These are phyloP conservation scores for Acanthococcus lagerstroemiae DNA, from an alignment of 2,888 invertebrate species.

Conservation along the genomic window DNA sequence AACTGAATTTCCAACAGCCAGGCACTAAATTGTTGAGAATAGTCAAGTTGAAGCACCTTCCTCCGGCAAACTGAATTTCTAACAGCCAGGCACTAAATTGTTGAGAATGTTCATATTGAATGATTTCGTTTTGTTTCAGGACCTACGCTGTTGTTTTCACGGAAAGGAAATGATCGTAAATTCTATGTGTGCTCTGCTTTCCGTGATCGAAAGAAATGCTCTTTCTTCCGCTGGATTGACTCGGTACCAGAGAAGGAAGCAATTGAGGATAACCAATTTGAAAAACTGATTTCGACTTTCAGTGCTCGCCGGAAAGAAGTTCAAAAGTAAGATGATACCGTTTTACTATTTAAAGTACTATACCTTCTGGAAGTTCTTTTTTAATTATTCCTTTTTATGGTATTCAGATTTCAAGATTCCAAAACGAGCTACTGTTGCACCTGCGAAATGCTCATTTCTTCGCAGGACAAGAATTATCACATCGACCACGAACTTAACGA, in stretches of 20 bases:
- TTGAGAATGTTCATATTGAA: not conserved
- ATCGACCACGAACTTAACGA: conserved; percentile 12
- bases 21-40: too few species aligned
- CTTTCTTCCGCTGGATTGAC: conserved; percentile 53
- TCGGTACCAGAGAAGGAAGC: conserved; percentile 44
- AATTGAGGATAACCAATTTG: conserved; percentile 32
- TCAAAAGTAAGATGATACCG: not conserved
- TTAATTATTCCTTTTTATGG: too few species aligned
- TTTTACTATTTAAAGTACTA: too few species aligned
- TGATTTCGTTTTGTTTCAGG: conserved; percentile 38
- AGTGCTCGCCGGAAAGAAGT: not conserved
- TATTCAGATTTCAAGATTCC: not conserved
- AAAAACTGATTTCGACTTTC: not conserved
- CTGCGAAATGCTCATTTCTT: conserved; percentile 24
- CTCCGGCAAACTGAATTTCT: not conserved
- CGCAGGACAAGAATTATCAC: conserved; percentile 3
- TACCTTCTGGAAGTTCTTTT: too few species aligned
- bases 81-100: not conserved
- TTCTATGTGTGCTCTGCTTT: conserved; percentile 79
- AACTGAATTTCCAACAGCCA: not conserved
- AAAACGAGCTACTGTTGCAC: conserved; percentile 29
- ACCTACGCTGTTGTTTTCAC: conserved; percentile 61
- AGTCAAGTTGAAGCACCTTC: not conserved
- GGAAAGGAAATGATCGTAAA: conserved; percentile 41
- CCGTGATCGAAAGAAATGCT: conserved; percentile 66